A percentile compares a stretch with the other conserved stretches of the same genome.
Evolutionary conservation across 1,140 invertebrate genomes (phyloP).

Genomic region (Euborellia annulipes): DNA sequence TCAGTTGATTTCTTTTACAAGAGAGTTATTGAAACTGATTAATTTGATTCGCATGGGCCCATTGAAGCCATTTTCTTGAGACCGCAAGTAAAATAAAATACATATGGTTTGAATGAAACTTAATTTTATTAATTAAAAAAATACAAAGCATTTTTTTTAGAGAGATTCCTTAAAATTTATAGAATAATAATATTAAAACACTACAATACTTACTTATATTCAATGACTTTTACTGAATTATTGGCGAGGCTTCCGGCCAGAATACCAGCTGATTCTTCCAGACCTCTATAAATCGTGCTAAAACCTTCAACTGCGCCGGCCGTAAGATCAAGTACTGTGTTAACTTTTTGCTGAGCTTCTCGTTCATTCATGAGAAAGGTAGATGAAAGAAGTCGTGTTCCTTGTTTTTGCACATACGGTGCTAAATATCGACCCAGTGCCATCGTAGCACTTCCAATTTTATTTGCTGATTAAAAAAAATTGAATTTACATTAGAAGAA

Average conservation of each 20-base stretch:
- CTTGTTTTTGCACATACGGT: slow-evolving; percentile 46
- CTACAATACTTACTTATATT: slow-evolving; percentile 39
- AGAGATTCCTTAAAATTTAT: slow-evolving; percentile 4
- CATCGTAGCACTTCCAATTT: slow-evolving; percentile 44
- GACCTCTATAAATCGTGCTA: slow-evolving; percentile 42
- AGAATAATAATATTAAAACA: no score
- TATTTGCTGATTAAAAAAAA: no score
- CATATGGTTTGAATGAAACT: no score
- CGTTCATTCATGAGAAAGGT: slow-evolving; percentile 32
- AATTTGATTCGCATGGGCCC: no score
- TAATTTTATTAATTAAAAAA: not conserved
- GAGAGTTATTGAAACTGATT: no score
- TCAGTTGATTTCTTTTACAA: no score
- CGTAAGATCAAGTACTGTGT: slow-evolving; percentile 44
- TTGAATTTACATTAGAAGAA: no score
- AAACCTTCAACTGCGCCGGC: slow-evolving; percentile 51
- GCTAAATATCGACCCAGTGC: slow-evolving; percentile 42
- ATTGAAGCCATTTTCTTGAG: no score
- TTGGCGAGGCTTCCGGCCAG: slow-evolving; percentile 43
- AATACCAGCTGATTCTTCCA: slow-evolving; percentile 47
- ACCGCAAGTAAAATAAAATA: no score
- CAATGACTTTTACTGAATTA: slow-evolving; percentile 51
- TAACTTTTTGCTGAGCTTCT: slow-evolving; percentile 39
- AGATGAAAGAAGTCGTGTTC: slow-evolving; percentile 36
- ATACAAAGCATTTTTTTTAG: not conserved